Evolutionary conservation across 2,113 vertebrate genomes (phyloP).

Genomic region (Cyphotilapia sp.): DNA sequence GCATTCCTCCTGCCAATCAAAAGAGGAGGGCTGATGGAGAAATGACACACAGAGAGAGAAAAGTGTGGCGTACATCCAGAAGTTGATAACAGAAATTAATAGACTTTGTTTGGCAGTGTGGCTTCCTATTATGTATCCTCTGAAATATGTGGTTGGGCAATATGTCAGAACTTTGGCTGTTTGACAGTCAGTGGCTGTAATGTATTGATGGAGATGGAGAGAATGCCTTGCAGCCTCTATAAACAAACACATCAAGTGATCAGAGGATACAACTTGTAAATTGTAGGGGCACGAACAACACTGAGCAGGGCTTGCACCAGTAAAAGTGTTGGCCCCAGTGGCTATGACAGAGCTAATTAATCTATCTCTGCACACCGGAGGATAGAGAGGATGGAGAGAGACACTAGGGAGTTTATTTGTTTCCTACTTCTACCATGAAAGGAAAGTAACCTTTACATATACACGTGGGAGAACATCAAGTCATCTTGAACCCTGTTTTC

Average conservation of each 20-base stretch:
- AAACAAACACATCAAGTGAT: neutral
- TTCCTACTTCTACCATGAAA: neutral
- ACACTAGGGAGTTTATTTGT: neutral
- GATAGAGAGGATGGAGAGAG: neutral
- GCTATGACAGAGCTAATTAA: neutral
- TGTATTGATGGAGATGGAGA: neutral
- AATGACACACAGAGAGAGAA: neutral
- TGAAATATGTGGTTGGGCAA: neutral
- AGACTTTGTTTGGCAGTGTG: neutral
- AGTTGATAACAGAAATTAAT: neutral
- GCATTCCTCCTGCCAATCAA: constrained; percentile 32
- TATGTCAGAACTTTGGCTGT: neutral
- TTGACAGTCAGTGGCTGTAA: too few species aligned
- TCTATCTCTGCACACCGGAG: neutral
- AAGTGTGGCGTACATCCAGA: neutral
- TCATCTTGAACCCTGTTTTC: neutral
- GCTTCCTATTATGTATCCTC: neutral
- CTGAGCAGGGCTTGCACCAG: neutral
- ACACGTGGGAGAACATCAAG: neutral
- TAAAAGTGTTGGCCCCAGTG: neutral
- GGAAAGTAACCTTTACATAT: neutral
- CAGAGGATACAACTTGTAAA: neutral
- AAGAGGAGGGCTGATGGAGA: neutral
- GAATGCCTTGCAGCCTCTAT: neutral
- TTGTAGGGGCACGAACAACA: neutral